These are phyloP conservation scores for Tinea trinotella DNA, from an alignment of 2,888 invertebrate genomes.

Conservation along the genomic window DNA sequence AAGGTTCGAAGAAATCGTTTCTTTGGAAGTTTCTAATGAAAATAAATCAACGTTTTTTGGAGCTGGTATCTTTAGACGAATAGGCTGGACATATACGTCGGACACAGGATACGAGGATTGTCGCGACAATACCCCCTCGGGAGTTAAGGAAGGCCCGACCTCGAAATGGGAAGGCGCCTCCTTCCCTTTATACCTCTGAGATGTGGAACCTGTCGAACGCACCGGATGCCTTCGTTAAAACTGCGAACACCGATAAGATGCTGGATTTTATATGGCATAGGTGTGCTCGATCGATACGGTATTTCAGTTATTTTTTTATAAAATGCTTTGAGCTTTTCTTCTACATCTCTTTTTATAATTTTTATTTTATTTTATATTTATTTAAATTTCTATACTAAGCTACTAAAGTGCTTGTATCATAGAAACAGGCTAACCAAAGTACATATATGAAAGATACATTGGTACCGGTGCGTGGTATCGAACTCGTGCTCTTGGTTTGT, in stretches of 20 bases:
- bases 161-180: slow-evolving; percentile 17
- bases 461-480: too few relatives aligned
- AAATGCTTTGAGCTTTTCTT: background rate
- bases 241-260: slow-evolving; percentile 15
- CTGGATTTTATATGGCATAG: slow-evolving; percentile 11
- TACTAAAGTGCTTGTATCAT: too few relatives aligned
- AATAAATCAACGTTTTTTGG: slow-evolving; percentile 1
- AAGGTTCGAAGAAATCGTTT: background rate
- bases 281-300: slow-evolving; percentile 3
- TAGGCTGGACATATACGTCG: slow-evolving; percentile 44
- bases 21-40: slow-evolving; percentile 6
- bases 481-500: too few relatives aligned
- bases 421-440: too few relatives aligned
- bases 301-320: slow-evolving; percentile 1
- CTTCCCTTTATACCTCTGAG: slow-evolving; percentile 18
- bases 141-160: slow-evolving; percentile 20
- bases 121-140: slow-evolving; percentile 22
- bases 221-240: slow-evolving; percentile 46
- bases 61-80: slow-evolving; percentile 42
- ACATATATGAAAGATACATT: too few relatives aligned
- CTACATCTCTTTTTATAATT: too few relatives aligned
- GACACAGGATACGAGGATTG: slow-evolving; percentile 36
- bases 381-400: too few relatives aligned
- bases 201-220: slow-evolving; percentile 43
- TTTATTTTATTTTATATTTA: too few relatives aligned